Evolutionary conservation across 2,888 invertebrate genomes (phyloP).

Genomic region (Parapristionchus giblindavisi): DNA sequence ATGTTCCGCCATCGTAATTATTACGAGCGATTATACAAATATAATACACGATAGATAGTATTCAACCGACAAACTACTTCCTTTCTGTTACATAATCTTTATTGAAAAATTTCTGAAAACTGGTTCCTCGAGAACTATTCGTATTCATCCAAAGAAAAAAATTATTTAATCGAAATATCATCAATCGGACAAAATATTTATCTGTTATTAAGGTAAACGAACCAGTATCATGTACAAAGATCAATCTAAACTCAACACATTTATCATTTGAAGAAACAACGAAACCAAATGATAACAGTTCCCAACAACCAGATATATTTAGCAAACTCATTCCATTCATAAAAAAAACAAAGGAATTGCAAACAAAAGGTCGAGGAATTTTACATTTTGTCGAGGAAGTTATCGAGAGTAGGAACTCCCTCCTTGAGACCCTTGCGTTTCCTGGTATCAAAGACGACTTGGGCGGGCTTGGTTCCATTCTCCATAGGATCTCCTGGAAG

Average conservation of each 20-base stretch:
- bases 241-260: slow-evolving; percentile 28
- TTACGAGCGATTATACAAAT: no score
- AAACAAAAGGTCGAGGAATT: neutral
- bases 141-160: no score
- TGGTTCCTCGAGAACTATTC: no score
- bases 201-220: neutral
- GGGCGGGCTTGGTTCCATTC: slow-evolving; percentile 70
- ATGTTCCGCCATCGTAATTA: no score
- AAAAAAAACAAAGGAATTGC: slow-evolving; percentile 21
- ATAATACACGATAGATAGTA: no score
- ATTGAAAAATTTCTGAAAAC: no score
- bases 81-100: no score
- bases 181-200: neutral
- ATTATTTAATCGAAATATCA: no score
- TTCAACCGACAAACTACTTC: no score
- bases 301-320: slow-evolving; percentile 32
- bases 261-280: slow-evolving; percentile 37
- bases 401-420: slow-evolving; percentile 90
- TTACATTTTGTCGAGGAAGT: slow-evolving; percentile 99
- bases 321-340: slow-evolving; percentile 17
- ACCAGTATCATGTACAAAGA: neutral
- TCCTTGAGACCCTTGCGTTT: slow-evolving; percentile 99
- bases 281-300: slow-evolving; percentile 34
- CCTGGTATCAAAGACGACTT: slow-evolving; percentile 82
- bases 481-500: slow-evolving; percentile 94